Conservation (phyloP, 2,113 vertebrate species). For the Laticauda laticaudata region DNA sequence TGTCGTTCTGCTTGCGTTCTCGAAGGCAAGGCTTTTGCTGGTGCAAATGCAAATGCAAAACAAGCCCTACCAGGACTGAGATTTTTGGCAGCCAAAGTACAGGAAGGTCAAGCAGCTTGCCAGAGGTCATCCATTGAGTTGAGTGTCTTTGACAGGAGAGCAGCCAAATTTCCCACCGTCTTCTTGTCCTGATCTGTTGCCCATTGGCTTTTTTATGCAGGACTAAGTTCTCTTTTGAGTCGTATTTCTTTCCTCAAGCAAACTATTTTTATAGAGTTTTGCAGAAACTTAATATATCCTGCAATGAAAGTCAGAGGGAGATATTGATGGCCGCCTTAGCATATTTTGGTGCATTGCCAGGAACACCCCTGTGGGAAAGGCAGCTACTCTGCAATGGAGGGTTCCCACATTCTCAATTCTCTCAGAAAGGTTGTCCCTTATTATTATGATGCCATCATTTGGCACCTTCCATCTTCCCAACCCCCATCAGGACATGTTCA, state of each 20-base stretch:
- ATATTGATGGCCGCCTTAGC: slow-evolving; percentile 8
- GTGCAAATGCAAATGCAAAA: slow-evolving; percentile 41
- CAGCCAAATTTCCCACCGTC: slow-evolving; percentile 31
- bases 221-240: slow-evolving; percentile 36
- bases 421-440: neutral
- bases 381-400: neutral
- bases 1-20: slow-evolving; percentile 30
- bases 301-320: slow-evolving; percentile 1
- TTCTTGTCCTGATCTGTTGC: slow-evolving; percentile 33
- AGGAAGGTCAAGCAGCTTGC: slow-evolving; percentile 40
- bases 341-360: neutral
- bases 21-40: slow-evolving; percentile 2
- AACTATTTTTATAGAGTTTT: slow-evolving; percentile 29
- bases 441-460: neutral
- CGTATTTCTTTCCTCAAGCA: slow-evolving; percentile 1
- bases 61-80: slow-evolving; percentile 24
- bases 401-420: neutral
- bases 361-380: neutral
- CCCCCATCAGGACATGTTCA: neutral
- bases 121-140: slow-evolving; percentile 12
- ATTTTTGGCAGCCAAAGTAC: slow-evolving; percentile 32
- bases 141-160: slow-evolving; percentile 35
- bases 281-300: slow-evolving; percentile 11
- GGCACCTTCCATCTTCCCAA: neutral
- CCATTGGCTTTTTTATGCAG: slow-evolving; percentile 29